Evolutionary conservation across 2,888 invertebrate species (phyloP).

Genomic region (Platycheirus rosarum): DNA sequence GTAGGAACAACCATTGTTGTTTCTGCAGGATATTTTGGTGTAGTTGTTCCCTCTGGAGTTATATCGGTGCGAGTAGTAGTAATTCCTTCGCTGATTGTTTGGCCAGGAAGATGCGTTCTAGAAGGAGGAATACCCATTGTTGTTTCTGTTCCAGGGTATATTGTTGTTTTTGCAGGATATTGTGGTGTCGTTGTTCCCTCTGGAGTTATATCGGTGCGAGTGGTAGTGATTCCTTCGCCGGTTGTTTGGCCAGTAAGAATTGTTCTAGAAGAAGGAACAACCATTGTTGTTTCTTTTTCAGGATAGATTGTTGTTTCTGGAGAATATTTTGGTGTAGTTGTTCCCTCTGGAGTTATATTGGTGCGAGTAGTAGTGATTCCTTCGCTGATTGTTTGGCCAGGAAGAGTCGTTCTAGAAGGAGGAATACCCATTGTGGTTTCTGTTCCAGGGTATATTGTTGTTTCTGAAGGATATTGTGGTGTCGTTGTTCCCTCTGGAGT

Average conservation of each 20-base stretch:
- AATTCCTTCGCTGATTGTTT: too few relatives aligned
- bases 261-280: neutral
- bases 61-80: too few relatives aligned
- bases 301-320: neutral
- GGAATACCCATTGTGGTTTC: too few relatives aligned
- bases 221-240: too few relatives aligned
- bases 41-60: too few relatives aligned
- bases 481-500: neutral
- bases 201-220: too few relatives aligned
- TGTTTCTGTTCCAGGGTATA: neutral
- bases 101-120: slow-evolving; percentile 11
- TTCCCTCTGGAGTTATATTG: neutral
- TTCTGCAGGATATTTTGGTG: neutral
- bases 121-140: neutral
- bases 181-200: too few relatives aligned
- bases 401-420: too few relatives aligned
- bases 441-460: too few relatives aligned
- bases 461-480: too few relatives aligned
- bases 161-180: neutral
- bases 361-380: neutral
- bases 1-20: neutral
- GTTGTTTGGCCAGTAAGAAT: neutral
- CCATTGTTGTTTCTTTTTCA: too few relatives aligned
- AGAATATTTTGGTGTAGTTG: neutral
- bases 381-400: neutral